Evolutionary conservation across 2,888 invertebrate species (phyloP), one percentile per base, ranked within the genome.

Genomic region (Ennomos quercinarius): DNA sequence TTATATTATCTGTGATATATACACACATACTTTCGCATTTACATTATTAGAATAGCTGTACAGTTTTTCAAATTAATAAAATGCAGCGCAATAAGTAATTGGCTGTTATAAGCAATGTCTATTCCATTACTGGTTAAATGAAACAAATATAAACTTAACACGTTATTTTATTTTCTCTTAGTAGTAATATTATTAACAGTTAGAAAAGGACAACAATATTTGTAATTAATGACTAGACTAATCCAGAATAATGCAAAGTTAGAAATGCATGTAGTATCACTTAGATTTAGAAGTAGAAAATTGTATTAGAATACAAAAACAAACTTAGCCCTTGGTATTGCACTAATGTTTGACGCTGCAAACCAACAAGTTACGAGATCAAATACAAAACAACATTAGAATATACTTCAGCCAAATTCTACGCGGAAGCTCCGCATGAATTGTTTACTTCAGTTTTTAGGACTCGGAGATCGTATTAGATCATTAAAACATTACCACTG

Each of bases 141-240:
- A 51, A 42, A 47, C 46, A 9, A 52, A 35, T 43, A 40, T 41
- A 49, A 53, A 47, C 52, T 17, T 52, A 56, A 53, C 49, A 45
- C 35, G 34, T 57, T 61, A 53, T 52, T 51, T 61, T 61, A 53
- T 34, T 54, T 17, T 49, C 37, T 46, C 12, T 49, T 35, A 37
- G 2, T 9, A 36, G 10, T 13, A 41, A 3, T 38, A 52, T 36
- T 40, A 47, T 36, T 40, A 47, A 44, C 43, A 37, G 42, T 37
- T 42, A 45, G 44, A 11, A 36, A 45, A 27, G 12, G n/a, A n/a
- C n/a, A 42, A 13, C 36, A 51, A 40, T 44, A 42, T 36, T 35
- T 40, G 55, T 55, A 55, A 55, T 60, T 55, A 61, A 51, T 60
- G 60, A 61, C 60, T 61, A 61, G 60, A 61, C 51, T 43, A 17